Percentiles rank a stretch among this genome's conserved stretches.
Conservation (phyloP, 2,888 invertebrate genomes). For the Synanthedon andrenaeformis region DNA sequence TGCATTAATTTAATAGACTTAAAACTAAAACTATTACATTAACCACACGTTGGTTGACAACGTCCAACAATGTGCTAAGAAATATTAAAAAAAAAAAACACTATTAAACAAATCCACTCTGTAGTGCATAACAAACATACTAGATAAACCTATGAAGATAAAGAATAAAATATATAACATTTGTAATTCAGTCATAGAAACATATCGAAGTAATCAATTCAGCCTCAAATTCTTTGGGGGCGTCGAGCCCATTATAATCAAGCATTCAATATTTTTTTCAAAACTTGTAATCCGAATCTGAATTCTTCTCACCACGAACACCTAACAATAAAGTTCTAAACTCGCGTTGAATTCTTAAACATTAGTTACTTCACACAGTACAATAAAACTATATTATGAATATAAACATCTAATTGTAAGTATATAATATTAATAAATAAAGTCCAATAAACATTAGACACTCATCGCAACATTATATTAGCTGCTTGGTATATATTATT, state of each 20-base stretch:
- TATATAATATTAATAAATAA: constrained; percentile 1
- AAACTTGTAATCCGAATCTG: not conserved
- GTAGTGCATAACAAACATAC: constrained; percentile 55
- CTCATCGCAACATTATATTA: constrained; percentile 1
- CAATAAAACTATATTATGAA: not conserved
- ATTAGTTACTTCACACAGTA: not conserved
- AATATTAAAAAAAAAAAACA: constrained; percentile 34
- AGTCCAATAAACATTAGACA: constrained; percentile 5
- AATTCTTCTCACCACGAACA: not conserved
- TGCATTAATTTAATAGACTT: constrained; percentile 48
- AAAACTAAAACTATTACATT: not conserved
- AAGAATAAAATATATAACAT: constrained; percentile 1
- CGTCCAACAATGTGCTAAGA: constrained; percentile 57
- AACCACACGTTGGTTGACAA: constrained; percentile 24
- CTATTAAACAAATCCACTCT: constrained; percentile 45
- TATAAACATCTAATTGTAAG: not conserved
- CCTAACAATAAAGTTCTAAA: not conserved
- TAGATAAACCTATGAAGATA: constrained; percentile 9
- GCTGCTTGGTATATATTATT: not conserved
- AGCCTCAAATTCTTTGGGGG: constrained; percentile 2
- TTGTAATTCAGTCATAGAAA: not conserved
- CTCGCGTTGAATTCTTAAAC: not conserved
- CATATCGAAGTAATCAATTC: not conserved
- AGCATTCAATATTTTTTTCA: not conserved
- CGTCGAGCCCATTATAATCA: not conserved